These are phyloP conservation scores for Acanthosepion esculentum DNA, from an alignment of 2,888 invertebrate species.

Conservation along the genomic window DNA sequence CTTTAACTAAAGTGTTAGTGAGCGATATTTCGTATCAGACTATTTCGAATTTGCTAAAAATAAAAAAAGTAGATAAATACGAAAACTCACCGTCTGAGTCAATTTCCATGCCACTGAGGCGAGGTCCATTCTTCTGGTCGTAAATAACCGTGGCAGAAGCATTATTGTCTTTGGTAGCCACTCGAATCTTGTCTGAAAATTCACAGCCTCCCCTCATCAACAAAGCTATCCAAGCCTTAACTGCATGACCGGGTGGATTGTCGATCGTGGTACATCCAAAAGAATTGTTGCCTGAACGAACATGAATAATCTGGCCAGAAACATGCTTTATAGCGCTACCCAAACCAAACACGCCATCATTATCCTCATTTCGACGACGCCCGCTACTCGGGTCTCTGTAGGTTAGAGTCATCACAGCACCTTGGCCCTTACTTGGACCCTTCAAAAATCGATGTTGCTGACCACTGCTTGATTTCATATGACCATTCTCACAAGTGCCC, in stretches of 20 bases:
- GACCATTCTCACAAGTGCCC: background rate
- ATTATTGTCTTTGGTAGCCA: constrained; percentile 82
- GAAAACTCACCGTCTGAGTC: background rate
- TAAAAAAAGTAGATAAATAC: background rate
- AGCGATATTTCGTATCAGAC: too few relatives aligned
- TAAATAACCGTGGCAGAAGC: constrained; percentile 88
- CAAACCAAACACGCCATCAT: background rate
- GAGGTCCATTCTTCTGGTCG: constrained; percentile 80
- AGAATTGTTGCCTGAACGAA: constrained; percentile 20
- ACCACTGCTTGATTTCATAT: background rate
- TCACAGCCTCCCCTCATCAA: constrained; percentile 86
- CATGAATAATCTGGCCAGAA: background rate
- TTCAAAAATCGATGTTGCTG: background rate
- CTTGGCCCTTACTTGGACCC: background rate
- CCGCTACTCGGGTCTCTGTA: constrained; percentile 35
- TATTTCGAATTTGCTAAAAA: background rate
- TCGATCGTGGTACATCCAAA: constrained; percentile 36
- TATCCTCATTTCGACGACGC: background rate
- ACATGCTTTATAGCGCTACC: constrained; percentile 20
- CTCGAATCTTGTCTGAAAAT: constrained; percentile 87
- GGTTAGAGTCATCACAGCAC: constrained; percentile 4
- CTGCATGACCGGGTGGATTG: background rate
- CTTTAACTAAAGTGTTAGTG: too few relatives aligned
- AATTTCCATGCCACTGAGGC: background rate
- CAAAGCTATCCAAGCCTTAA: constrained; percentile 86